Base-by-base conservation (phyloP, 37 sponge, comb jelly and placozoan species). In the Axinella damicornis region DNA sequence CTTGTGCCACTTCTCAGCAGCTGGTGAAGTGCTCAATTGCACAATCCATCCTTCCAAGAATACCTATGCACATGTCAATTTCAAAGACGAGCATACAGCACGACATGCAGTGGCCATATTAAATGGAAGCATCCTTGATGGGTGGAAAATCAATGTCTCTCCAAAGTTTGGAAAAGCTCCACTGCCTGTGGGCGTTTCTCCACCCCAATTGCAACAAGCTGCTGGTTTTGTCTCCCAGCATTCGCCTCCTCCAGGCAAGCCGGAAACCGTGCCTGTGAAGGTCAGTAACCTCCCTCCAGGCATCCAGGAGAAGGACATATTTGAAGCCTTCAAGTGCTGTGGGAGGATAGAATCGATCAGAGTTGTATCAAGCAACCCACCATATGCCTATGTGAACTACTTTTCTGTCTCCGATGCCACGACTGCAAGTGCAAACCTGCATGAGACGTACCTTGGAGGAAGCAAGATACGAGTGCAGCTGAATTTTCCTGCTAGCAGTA, bases 41-140 rank as follows among this genome's bases (percentile, higher is more conserved):
- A 76, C 55, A 57, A 53, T 76, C 28, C 32, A 30, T 30, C 46
- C 0, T 9, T 34, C 76, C 24, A 84, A 64, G 30, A 69, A 73
- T 55, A 63, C 27, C 31, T 84, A 76, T 66, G 76, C 84, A 19
- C 65, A 64, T 2, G 54, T 76, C 25, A 64, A 75, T 36, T 84
- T 54, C 65, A 73, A 65, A 5, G 13, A 53, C 14, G 64, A 57
- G 0, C 17, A 38, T 2, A 30, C 20, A 30, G 84, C 84, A 20
- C 37, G 67, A 34, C 37, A 30, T n/a, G 84, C 84, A 54, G 84
- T 75, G 22, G n/a, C 24, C 27, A 66, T 20, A 4, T 34, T 84
- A 30, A 33, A 84, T 36, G 1, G 32, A 0, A 72, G 33, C 22
- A 9, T 35, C 4, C 46, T 84, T 55, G 65, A 76, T 75, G 84